Percentiles rank a stretch among this genome's conserved stretches.
Evolutionary conservation across 1,140 invertebrate genomes (phyloP).

Genomic region (Augochlora pura): DNA sequence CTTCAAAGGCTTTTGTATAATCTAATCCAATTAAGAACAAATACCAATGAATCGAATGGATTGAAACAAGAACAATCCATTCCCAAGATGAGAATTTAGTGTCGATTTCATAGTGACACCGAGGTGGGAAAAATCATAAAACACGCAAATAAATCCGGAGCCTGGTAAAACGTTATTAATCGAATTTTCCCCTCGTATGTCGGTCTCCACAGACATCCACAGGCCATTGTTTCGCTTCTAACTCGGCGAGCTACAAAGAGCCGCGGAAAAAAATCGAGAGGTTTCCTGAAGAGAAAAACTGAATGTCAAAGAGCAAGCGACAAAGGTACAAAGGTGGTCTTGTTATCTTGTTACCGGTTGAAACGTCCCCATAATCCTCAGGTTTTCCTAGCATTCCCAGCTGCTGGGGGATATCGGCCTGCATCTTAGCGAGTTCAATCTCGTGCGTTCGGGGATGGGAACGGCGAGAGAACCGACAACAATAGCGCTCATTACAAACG

Average conservation of each 20-base stretch:
- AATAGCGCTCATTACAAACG: conserved; percentile 65
- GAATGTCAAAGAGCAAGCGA: conserved; percentile 42
- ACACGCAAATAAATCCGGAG: too few relatives aligned
- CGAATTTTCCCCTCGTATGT: too few relatives aligned
- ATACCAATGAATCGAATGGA: too few relatives aligned
- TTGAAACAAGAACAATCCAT: too few relatives aligned
- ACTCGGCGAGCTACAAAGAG: background rate
- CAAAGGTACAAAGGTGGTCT: conserved; percentile 63
- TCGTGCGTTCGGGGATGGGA: conserved; percentile 1
- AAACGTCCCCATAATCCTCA: conserved; percentile 64
- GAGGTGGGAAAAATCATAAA: too few relatives aligned
- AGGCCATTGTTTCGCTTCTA: background rate
- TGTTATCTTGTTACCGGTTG: conserved; percentile 69
- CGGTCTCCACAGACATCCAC: too few relatives aligned
- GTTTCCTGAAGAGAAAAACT: conserved; percentile 24
- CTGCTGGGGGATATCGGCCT: conserved; percentile 38
- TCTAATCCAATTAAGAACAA: too few relatives aligned
- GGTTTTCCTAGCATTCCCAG: conserved; percentile 46
- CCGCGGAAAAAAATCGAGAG: conserved; percentile 8
- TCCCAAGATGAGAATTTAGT: too few relatives aligned
- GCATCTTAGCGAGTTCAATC: conserved; percentile 45
- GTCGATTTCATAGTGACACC: too few relatives aligned
- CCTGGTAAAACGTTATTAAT: too few relatives aligned
- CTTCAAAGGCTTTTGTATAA: too few relatives aligned
- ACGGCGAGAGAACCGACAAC: conserved; percentile 30